Percentiles rank a stretch among this genome's conserved stretches.
phyloP scores from a whole-genome alignment of 1,140 invertebrate genomes.

The Drosophila oshimai region DNA sequence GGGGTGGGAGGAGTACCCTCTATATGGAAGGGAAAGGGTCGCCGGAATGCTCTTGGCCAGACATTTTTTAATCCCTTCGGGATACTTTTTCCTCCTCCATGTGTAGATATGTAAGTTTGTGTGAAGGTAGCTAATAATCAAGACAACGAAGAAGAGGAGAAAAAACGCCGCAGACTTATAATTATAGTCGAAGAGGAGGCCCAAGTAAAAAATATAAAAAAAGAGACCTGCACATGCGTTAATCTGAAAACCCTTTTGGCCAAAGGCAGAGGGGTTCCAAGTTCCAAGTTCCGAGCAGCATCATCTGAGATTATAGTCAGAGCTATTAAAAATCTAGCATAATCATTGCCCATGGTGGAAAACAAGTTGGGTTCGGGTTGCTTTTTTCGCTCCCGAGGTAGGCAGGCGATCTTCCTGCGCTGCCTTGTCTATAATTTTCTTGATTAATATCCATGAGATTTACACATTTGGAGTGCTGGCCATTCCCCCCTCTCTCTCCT shows the following conservation, averaged over 20 bases:
- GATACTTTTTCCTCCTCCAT: conserved; percentile 23
- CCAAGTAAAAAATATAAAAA: neutral
- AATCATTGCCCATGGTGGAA: conserved; percentile 55
- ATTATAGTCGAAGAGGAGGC: conserved; percentile 50
- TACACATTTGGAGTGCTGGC: conserved; percentile 50
- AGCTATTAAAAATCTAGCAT: conserved; percentile 80
- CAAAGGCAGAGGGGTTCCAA: no score
- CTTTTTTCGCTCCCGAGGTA: neutral
- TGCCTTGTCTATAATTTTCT: conserved; percentile 70
- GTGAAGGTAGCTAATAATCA: conserved; percentile 76
- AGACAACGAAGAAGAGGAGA: conserved; percentile 20
- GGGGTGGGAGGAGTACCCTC: neutral
- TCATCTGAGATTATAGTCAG: conserved; percentile 67
- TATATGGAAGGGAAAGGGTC: no score
- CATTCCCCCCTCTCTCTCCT: neutral
- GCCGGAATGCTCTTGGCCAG: conserved; percentile 39
- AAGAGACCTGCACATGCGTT: conserved; percentile 42
- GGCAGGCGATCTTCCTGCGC: conserved; percentile 19
- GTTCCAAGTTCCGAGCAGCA: conserved; percentile 8
- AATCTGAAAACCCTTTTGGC: conserved; percentile 59
- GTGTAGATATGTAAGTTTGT: conserved; percentile 11
- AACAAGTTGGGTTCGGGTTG: conserved; percentile 35
- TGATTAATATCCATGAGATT: conserved; percentile 78
- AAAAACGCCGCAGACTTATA: conserved; percentile 41
- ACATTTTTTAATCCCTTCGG: conserved; percentile 49